Percentiles rank a stretch among this genome's conserved stretches.
Conservation (phyloP, 1,140 invertebrate genomes). For the Sinonovacula constricta region DNA sequence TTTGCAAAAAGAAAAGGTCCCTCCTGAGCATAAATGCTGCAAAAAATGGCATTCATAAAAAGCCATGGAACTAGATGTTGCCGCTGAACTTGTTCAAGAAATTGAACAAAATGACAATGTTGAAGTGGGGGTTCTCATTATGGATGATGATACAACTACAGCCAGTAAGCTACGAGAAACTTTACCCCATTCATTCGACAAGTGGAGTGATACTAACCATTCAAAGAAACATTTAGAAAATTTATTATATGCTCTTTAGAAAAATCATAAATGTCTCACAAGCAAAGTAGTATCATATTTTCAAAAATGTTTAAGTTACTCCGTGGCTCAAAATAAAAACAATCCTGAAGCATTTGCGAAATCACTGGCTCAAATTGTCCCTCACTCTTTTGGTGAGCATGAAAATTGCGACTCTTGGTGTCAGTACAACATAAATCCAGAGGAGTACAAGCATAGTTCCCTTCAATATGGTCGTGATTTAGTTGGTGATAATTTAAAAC, state of each 20-base stretch:
- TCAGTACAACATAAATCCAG: conserved; percentile 10
- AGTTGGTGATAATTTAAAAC: not conserved
- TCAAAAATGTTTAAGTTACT: conserved; percentile 24
- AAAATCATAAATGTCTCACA: conserved; percentile 8
- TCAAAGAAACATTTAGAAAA: conserved; percentile 30
- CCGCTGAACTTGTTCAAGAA: not conserved
- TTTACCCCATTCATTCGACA: not conserved
- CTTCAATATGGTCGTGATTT: not conserved
- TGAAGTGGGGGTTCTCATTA: conserved; percentile 14
- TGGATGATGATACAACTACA: conserved; percentile 45
- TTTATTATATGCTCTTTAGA: conserved; percentile 19
- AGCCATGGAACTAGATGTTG: conserved; percentile 40
- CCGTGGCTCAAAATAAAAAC: conserved; percentile 16
- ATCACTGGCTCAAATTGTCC: not conserved
- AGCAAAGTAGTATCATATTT: conserved; percentile 4
- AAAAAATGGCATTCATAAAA: conserved; percentile 42
- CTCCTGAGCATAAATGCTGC: conserved; percentile 21
- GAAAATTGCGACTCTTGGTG: not conserved
- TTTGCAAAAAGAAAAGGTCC: not conserved
- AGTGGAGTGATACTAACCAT: conserved; percentile 34
- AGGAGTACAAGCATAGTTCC: conserved; percentile 1
- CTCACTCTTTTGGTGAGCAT: conserved; percentile 20
- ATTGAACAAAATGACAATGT: conserved; percentile 22
- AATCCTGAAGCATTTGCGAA: not conserved
- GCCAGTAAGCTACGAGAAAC: conserved; percentile 11